These are phyloP conservation scores for Tachina grossa DNA, from an alignment of 2,888 invertebrate genomes.

Conservation along the genomic window DNA sequence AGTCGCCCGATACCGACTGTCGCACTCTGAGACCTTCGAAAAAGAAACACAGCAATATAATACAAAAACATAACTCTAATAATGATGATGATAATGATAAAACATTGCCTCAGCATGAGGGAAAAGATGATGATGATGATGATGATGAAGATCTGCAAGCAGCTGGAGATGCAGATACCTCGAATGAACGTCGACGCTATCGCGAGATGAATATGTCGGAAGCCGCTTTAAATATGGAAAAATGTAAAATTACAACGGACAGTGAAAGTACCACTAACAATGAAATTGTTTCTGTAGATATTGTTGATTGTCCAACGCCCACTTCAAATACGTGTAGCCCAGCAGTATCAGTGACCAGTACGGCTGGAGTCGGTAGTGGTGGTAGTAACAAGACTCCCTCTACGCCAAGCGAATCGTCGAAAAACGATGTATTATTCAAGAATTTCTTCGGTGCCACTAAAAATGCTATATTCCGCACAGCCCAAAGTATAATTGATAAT, in stretches of 20 bases:
- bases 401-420: slow-evolving; percentile 75
- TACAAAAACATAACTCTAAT: slow-evolving; percentile 71
- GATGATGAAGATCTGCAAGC: background rate
- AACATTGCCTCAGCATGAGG: slow-evolving; percentile 70
- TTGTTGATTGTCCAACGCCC: slow-evolving; percentile 67
- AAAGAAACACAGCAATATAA: slow-evolving; percentile 75
- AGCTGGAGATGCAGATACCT: slow-evolving; percentile 51
- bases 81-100: slow-evolving; percentile 68
- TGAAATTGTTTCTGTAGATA: slow-evolving; percentile 54
- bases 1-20: slow-evolving; percentile 80
- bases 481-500: slow-evolving; percentile 83
- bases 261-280: background rate
- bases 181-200: slow-evolving; percentile 76
- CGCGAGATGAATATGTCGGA: slow-evolving; percentile 80
- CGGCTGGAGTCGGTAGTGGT: slow-evolving; percentile 49
- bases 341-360: background rate
- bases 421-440: slow-evolving; percentile 82
- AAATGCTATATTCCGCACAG: slow-evolving; percentile 83
- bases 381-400: slow-evolving; percentile 73
- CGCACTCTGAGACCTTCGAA: slow-evolving; percentile 80
- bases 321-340: slow-evolving; percentile 18
- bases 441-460: slow-evolving; percentile 83
- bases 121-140: slow-evolving; percentile 25
- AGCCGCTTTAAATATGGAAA: slow-evolving; percentile 76
- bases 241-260: slow-evolving; percentile 66